A percentile compares a stretch with the other conserved stretches of the same genome.
phyloP scores from a whole-genome alignment of 1,140 invertebrate genomes.

The Eulimnadia texana region DNA sequence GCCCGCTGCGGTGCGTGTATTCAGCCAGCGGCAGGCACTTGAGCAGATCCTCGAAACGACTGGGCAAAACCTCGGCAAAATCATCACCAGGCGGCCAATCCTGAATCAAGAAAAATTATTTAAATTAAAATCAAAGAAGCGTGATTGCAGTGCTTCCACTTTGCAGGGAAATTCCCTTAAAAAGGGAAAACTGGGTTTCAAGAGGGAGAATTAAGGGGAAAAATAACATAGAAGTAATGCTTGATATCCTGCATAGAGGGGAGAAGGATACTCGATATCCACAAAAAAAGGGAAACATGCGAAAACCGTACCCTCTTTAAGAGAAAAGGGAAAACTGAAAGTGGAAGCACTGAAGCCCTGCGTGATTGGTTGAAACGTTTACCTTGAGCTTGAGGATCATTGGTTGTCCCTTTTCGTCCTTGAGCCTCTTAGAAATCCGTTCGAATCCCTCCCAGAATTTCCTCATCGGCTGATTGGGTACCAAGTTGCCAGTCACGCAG shows the following conservation, averaged over 20 bases:
- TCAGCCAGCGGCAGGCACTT: slow-evolving; percentile 71
- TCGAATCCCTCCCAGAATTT: slow-evolving; percentile 97
- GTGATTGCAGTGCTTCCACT: not conserved
- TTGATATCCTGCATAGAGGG: too few species aligned
- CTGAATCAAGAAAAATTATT: slow-evolving; percentile 4
- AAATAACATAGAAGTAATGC: too few species aligned
- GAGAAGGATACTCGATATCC: too few species aligned
- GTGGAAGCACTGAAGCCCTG: too few species aligned
- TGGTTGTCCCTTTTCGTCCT: slow-evolving; percentile 41
- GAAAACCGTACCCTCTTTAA: too few species aligned
- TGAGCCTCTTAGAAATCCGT: slow-evolving; percentile 58
- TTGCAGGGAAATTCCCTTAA: too few species aligned
- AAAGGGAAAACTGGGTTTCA: too few species aligned
- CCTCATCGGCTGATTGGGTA: slow-evolving; percentile 73
- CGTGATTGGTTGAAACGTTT: not conserved
- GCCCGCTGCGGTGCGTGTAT: slow-evolving; percentile 77
- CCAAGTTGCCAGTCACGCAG: slow-evolving; percentile 69
- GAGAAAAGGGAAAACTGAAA: too few species aligned
- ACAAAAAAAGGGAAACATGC: too few species aligned
- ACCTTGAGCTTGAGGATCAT: slow-evolving; percentile 71
- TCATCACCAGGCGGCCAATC: slow-evolving; percentile 94
- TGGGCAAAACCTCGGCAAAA: slow-evolving; percentile 71
- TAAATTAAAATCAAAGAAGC: too few species aligned
- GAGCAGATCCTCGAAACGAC: slow-evolving; percentile 85
- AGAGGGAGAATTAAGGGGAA: too few species aligned